Conservation (phyloP, 1,140 invertebrate species). For the Acyrthosiphon pisum region DNA sequence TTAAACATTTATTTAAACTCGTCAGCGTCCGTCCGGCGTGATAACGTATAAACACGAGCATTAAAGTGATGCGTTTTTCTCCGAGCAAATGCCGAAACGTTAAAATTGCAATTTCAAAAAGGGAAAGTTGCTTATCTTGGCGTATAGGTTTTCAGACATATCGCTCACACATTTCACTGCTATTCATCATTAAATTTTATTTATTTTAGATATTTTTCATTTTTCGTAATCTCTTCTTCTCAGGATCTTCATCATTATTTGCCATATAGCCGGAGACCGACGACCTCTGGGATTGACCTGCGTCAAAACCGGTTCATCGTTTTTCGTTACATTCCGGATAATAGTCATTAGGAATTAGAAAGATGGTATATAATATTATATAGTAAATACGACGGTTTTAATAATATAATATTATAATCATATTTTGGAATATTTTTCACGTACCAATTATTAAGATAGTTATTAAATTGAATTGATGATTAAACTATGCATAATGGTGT, state of each 20-base stretch:
- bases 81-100: neutral
- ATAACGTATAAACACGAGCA: neutral
- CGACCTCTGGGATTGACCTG: conserved; percentile 13
- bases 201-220: conserved; percentile 17
- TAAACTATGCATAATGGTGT: neutral
- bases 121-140: conserved; percentile 37
- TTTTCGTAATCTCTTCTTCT: neutral
- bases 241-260: neutral
- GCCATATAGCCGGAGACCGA: neutral
- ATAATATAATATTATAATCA: conserved; percentile 15
- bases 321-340: conserved; percentile 21
- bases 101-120: conserved; percentile 30
- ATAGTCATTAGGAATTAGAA: neutral
- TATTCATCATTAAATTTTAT: conserved; percentile 16
- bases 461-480: conserved; percentile 21
- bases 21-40: neutral
- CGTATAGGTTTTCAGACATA: conserved; percentile 21
- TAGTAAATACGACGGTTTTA: neutral
- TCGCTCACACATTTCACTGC: conserved; percentile 22
- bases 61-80: neutral
- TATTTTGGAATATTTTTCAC: conserved; percentile 8
- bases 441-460: neutral
- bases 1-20: conserved; percentile 46
- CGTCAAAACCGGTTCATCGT: conserved; percentile 39
- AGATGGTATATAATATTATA: neutral